Evolutionary conservation across 2,888 invertebrate genomes (phyloP), one percentile per base, ranked within the genome.

Genomic region (Lasius platythorax): DNA sequence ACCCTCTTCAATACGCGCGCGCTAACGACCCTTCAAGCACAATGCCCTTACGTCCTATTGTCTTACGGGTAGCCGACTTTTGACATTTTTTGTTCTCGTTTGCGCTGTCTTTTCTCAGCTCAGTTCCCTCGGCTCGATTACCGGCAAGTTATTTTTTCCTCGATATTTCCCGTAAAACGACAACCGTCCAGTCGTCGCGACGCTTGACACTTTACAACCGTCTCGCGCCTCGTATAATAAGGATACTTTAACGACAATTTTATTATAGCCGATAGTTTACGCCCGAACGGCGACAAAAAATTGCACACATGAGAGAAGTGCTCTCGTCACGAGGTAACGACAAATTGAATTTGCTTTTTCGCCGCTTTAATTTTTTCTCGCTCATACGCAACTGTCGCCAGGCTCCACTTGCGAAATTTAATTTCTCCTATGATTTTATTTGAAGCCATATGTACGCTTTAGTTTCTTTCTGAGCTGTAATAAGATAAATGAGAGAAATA

Each of bases 251-350:
- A 90, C 84, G 72, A 75, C 68, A 73, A 82, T 75, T 88, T 88
- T 84, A 89, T 85, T 86, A 78, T 63, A 72, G 37, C 30, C 63
- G 68, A 53, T 73, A 87, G 86, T 87, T 91, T 86, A 86, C 75
- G 70, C 63, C 50, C 28, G 33, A 30, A 18, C 56, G 56, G 23
- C 63, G 53, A 66, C 30, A 40, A 43, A 64, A 82, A 84, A 74
- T 53, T 79, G 33, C 23, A 28, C 68, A 83, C 67, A n/a, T 58
- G 67, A 43, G 58, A 61, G 64, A 9, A 50, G 83, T 23, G 23
- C 23, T 50, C 23, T 33, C 40, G 40, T 76, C 67, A 50, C 56
- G 64, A n/a, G 30, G 18, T n/a, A 64, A 50, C 50, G 83, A 40
- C 33, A 79, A 83, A 70, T 63, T 63, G 50, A 53, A 79, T 78